Evolutionary conservation across 2,888 invertebrate genomes (phyloP), one percentile per base, ranked within the genome.

Genomic region (Dolomedes plantarius): DNA sequence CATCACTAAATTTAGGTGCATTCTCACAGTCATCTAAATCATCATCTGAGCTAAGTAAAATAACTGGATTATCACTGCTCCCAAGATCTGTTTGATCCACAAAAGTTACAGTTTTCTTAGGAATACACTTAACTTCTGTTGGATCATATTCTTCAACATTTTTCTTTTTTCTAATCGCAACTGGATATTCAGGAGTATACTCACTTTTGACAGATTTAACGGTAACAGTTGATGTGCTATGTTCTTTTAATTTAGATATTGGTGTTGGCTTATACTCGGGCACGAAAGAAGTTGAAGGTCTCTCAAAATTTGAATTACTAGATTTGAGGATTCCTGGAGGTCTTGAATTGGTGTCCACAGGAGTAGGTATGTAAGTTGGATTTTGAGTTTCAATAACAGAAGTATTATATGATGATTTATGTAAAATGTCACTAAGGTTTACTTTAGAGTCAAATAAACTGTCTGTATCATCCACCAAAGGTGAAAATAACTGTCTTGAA

Each of bases 121-220:
- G 32, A 13, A 64, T n/a, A 41, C 39, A 72, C 67, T 86, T 80
- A 1, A 78, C 74, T 83, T 82, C 74, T 19, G 87, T 80, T 0
- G 89, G 88, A 73, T 89, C 89, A 78, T 89, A 89, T 56, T 89
- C 89, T 69, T 87, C 72, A 16, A 79, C 56, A 23, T 86, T 77
- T 56, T 82, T 82, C 16, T 76, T 86, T 69, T 78, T 83, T 19
- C 36, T 19, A 13, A 50, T 16, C 31, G 69, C 27, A 11, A 11
- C 1, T 7, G 68, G 36, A 23, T 74, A 78, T 1, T 64, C 56
- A 3, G 85, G 73, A 31, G 64, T 9, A n/a, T 80, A 46, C 28
- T 72, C 46, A 67, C n/a, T 50, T 9, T 72, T 41, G 31, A 36
- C 36, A 29, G 29, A 11, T 19, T 31, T 27, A n/a, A 41, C 31